phyloP scores from a whole-genome alignment of 2,888 invertebrate genomes.

The Limnephilus marmoratus region DNA sequence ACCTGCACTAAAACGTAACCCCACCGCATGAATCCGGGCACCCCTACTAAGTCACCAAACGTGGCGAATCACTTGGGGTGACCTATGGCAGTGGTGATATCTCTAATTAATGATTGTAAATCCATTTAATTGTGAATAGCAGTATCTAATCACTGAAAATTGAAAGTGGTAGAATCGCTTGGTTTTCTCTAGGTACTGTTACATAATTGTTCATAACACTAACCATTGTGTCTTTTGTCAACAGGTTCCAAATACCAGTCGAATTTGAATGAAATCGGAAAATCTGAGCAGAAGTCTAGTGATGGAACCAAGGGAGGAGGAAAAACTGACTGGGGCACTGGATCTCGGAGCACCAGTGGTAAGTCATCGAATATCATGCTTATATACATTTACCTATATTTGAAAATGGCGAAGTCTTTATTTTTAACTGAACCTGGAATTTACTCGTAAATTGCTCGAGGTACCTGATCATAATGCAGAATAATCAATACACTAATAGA shows the following conservation, averaged over 20 bases:
- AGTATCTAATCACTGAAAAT: too few relatives aligned
- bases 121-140: too few relatives aligned
- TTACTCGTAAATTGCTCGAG: neutral
- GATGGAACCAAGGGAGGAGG: constrained; percentile 75
- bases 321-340: constrained; percentile 74
- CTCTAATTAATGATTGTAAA: too few relatives aligned
- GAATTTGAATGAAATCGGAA: constrained; percentile 87
- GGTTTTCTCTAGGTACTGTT: too few relatives aligned
- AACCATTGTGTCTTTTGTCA: constrained; percentile 66
- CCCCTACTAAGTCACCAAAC: too few relatives aligned
- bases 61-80: too few relatives aligned
- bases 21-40: too few relatives aligned
- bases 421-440: neutral
- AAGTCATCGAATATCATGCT: neutral
- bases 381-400: neutral
- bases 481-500: neutral
- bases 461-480: neutral
- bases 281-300: constrained; percentile 86
- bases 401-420: neutral
- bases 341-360: constrained; percentile 65
- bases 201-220: neutral
- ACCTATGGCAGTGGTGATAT: too few relatives aligned
- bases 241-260: constrained; percentile 87
- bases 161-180: too few relatives aligned
- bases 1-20: too few relatives aligned